phyloP scores from a whole-genome alignment of 2,888 invertebrate species.

The Adelphocoris suturalis region DNA sequence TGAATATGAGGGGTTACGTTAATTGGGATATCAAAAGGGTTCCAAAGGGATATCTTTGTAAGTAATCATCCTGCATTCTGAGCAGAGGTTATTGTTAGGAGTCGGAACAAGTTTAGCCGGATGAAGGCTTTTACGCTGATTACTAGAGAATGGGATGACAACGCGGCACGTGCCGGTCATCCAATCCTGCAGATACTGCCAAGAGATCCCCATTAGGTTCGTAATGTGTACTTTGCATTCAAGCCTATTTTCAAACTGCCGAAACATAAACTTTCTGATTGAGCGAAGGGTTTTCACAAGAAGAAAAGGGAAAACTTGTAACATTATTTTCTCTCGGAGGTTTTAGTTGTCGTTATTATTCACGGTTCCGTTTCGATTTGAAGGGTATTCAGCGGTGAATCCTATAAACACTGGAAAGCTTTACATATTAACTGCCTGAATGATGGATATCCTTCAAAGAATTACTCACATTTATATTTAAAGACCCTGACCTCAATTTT shows the following conservation, averaged over 20 bases:
- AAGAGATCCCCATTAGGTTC: conserved; percentile 18
- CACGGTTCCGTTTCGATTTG: no score
- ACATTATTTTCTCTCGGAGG: no score
- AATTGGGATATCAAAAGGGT: no score
- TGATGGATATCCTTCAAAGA: no score
- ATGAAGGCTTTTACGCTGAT: conserved; percentile 42
- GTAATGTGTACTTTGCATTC: conserved; percentile 50
- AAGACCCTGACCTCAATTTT: no score
- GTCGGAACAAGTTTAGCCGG: conserved; percentile 15
- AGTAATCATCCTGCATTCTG: background rate
- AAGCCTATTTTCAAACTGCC: background rate
- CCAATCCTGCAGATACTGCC: conserved; percentile 11
- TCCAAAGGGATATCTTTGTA: background rate
- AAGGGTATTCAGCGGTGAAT: no score
- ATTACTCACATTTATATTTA: no score
- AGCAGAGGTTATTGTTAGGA: conserved; percentile 1
- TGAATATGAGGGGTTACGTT: no score
- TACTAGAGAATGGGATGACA: conserved; percentile 46
- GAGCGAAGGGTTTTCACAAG: conserved; percentile 16
- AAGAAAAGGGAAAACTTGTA: conserved; percentile 10
- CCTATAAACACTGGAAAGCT: no score
- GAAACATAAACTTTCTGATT: background rate
- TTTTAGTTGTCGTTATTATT: no score
- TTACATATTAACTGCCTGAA: no score
- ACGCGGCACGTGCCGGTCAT: conserved; percentile 52